Percentiles rank a stretch among this genome's conserved stretches.
Conservation (phyloP, 1,140 invertebrate genomes). For the Drosophila varians region DNA sequence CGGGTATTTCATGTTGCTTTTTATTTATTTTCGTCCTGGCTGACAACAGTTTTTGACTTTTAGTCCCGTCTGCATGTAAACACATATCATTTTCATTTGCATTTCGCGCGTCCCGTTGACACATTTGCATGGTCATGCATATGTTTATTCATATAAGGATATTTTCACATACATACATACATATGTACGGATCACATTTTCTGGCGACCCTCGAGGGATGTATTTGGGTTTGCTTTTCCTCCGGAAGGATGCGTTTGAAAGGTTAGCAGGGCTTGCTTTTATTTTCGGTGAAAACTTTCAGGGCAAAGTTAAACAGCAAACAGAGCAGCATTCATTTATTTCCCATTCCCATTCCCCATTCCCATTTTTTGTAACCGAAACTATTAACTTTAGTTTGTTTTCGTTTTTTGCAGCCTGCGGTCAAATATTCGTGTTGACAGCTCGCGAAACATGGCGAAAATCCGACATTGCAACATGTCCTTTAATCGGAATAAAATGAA, state of each 20-base stretch:
- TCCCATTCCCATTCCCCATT: background rate
- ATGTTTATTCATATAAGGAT: conserved; percentile 28
- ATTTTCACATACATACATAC: background rate
- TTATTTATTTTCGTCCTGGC: conserved; percentile 19
- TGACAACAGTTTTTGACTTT: conserved; percentile 53
- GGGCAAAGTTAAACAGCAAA: background rate
- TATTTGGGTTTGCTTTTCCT: conserved; percentile 19
- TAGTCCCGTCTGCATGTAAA: conserved; percentile 53
- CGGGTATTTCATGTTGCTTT: conserved; percentile 7
- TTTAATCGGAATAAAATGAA: conserved; percentile 2
- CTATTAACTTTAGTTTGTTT: conserved; percentile 20
- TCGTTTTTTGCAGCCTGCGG: conserved; percentile 48
- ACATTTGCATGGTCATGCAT: conserved; percentile 59
- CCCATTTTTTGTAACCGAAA: conserved; percentile 24
- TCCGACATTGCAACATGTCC: conserved; percentile 16
- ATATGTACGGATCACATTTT: background rate
- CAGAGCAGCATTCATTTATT: background rate
- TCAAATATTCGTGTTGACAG: conserved; percentile 65
- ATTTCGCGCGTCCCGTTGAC: conserved; percentile 51
- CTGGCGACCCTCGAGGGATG: conserved; percentile 45
- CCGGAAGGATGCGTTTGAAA: conserved; percentile 1
- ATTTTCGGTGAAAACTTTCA: background rate
- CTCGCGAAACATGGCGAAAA: conserved; percentile 34
- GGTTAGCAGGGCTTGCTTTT: background rate
- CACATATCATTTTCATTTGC: conserved; percentile 72